Percentiles rank a stretch among this genome's conserved stretches.
phyloP scores from a whole-genome alignment of 2,797 vertebrate genomes.

The Emydoidea blandingii region DNA sequence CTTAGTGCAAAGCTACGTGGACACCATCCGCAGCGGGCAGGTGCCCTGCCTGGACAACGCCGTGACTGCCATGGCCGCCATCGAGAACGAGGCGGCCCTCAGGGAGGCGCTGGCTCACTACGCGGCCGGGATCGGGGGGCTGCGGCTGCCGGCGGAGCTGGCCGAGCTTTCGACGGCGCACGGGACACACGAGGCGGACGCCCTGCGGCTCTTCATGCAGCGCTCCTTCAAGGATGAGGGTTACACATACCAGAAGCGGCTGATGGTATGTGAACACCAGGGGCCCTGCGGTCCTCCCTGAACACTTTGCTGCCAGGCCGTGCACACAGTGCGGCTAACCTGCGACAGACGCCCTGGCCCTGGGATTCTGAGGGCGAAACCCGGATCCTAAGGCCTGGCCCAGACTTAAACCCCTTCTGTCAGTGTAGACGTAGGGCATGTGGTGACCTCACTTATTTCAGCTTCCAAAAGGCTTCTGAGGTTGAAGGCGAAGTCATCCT shows the following conservation, averaged over 20 bases:
- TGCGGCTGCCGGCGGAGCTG: constrained; percentile 30
- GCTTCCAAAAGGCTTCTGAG: too few species aligned
- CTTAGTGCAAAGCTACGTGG: constrained; percentile 32
- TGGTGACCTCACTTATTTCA: too few species aligned
- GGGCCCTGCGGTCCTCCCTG: too few species aligned
- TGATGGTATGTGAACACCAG: neutral
- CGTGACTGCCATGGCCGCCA: constrained; percentile 10
- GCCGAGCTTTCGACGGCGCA: constrained; percentile 30
- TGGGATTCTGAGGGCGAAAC: too few species aligned
- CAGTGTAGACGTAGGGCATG: too few species aligned
- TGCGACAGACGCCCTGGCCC: too few species aligned
- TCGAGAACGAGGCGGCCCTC: constrained; percentile 42
- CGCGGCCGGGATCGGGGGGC: neutral
- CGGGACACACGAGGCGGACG: neutral
- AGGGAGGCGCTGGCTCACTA: constrained; percentile 12
- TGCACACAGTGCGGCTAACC: too few species aligned
- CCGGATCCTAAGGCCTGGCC: too few species aligned
- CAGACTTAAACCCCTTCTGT: too few species aligned
- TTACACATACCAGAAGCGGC: constrained; percentile 15
- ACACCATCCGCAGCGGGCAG: constrained; percentile 44
- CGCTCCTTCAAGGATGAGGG: constrained; percentile 52
- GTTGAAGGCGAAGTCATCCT: too few species aligned
- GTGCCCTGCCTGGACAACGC: constrained; percentile 66
- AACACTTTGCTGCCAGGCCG: too few species aligned
- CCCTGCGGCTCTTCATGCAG: constrained; percentile 45